Conservation (phyloP, 2,888 invertebrate genomes). For the Synanthedon andrenaeformis region DNA sequence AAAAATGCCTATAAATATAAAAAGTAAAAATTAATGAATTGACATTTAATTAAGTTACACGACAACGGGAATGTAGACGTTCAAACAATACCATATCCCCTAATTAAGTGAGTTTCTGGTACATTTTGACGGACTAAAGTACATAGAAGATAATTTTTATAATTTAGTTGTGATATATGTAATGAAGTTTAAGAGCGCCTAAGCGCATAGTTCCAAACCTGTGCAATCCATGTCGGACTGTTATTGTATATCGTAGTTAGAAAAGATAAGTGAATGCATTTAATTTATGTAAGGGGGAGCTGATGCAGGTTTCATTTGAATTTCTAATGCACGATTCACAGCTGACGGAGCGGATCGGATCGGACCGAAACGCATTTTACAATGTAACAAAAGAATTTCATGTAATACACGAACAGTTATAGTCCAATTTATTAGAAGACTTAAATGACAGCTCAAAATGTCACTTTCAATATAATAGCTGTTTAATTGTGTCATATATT, state of each 20-base stretch:
- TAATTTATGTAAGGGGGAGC: constrained; percentile 46
- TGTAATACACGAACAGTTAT: too few relatives aligned
- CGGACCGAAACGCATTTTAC: too few relatives aligned
- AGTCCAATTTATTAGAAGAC: too few relatives aligned
- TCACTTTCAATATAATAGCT: too few relatives aligned
- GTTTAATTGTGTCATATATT: too few relatives aligned
- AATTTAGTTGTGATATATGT: constrained; percentile 60
- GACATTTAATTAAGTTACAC: too few relatives aligned
- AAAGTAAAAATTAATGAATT: too few relatives aligned
- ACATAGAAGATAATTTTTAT: constrained; percentile 43
- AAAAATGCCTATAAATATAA: too few relatives aligned
- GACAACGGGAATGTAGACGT: constrained; percentile 25
- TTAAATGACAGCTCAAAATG: too few relatives aligned
- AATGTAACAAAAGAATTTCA: too few relatives aligned
- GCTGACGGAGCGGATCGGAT: too few relatives aligned
- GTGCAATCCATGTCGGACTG: constrained; percentile 54
- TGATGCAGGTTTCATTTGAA: constrained; percentile 17
- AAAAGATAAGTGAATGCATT: constrained; percentile 63
- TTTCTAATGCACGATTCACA: background rate
- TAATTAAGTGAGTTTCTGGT: constrained; percentile 42
- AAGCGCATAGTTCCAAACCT: constrained; percentile 43
- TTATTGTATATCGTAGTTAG: constrained; percentile 62
- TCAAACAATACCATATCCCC: constrained; percentile 52
- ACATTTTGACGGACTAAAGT: constrained; percentile 30
- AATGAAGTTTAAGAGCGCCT: constrained; percentile 25